Evolutionary conservation across 2,888 invertebrate species (phyloP).

Genomic region (Coenonympha arcania): DNA sequence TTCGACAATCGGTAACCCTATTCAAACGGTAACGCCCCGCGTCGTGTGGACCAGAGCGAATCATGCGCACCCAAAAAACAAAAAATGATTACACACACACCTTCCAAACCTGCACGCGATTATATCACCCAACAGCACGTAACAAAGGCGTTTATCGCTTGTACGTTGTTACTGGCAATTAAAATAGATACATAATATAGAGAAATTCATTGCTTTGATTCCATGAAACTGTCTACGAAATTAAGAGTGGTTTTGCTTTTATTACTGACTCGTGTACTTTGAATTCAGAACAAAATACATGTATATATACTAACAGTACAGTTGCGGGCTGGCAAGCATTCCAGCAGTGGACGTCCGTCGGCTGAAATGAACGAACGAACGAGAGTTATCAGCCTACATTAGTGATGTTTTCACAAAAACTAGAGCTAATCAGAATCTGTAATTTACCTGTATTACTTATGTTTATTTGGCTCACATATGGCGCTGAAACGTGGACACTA

Average conservation of each 20-base stretch:
- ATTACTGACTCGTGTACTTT: neutral
- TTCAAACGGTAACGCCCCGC: slow-evolving; percentile 16
- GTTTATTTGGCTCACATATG: too few relatives aligned
- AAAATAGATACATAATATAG: neutral
- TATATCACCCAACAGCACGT: neutral
- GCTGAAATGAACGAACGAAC: too few relatives aligned
- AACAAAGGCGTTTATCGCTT: slow-evolving; percentile 7
- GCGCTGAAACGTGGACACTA: too few relatives aligned
- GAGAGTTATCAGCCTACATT: too few relatives aligned
- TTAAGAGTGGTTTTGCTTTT: slow-evolving; percentile 4
- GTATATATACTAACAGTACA: too few relatives aligned
- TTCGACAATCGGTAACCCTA: slow-evolving; percentile 17
- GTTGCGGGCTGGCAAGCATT: too few relatives aligned
- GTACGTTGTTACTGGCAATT: neutral
- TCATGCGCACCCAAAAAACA: slow-evolving; percentile 26
- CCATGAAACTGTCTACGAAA: slow-evolving; percentile 3
- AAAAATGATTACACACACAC: slow-evolving; percentile 5
- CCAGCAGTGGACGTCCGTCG: too few relatives aligned
- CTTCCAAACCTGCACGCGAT: neutral
- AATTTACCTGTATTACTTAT: too few relatives aligned
- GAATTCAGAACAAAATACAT: neutral
- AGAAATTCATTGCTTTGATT: neutral
- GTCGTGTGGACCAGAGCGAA: slow-evolving; percentile 25
- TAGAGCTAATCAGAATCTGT: too few relatives aligned
- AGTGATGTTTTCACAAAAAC: too few relatives aligned